Evolutionary conservation across 64 coral and sea anemone genomes (phyloP), one percentile per base, ranked within the genome.

Genomic region (Porites lutea): DNA sequence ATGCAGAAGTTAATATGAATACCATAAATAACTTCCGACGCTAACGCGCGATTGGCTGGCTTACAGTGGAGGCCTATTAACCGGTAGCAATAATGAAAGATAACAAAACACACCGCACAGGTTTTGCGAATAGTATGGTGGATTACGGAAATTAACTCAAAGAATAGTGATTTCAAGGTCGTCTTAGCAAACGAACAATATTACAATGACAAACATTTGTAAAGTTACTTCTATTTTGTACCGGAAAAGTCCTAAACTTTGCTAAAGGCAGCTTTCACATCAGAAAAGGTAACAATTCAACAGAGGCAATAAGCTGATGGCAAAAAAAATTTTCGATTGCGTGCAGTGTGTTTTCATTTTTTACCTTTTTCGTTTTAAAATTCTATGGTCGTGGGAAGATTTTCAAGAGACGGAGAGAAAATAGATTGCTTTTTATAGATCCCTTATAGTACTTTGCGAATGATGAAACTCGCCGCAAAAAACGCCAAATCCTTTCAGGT

Each of bases 131-230:
- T 10, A 21, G 48, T 52, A 20, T 18, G 13, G 4, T 14, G 3
- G n/a, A 8, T 8, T 45, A 68, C 81, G 81, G 63, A 84, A 84
- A 84, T 84, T 43, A 69, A 47, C 7, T 10, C 46, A 69, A 44
- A 3, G 18, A 16, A 13, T 68, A 51, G 52, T 52, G 62, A 69
- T 22, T 43, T 37, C 52, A 60, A 22, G 4, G 20, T 6, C 13
- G 12, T 81, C 4, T 64, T 18, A 81, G 58, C 27, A 15, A 81
- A 61, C 13, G 78, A 81, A 61, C 14, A 81, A 47, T 5, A 81
- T 81, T 84, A 47, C 5, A 69, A 84, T 9, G 12, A 49, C 23
- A 68, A 84, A 84, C 81, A 84, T 21, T 68, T 10, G 16, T 8
- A 46, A n/a, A 46, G 8, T 68, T 50, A 8, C 13, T 68, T 68